phyloP scores from a whole-genome alignment of 2,797 vertebrate species.

The Sphenopsis melanotis region DNA sequence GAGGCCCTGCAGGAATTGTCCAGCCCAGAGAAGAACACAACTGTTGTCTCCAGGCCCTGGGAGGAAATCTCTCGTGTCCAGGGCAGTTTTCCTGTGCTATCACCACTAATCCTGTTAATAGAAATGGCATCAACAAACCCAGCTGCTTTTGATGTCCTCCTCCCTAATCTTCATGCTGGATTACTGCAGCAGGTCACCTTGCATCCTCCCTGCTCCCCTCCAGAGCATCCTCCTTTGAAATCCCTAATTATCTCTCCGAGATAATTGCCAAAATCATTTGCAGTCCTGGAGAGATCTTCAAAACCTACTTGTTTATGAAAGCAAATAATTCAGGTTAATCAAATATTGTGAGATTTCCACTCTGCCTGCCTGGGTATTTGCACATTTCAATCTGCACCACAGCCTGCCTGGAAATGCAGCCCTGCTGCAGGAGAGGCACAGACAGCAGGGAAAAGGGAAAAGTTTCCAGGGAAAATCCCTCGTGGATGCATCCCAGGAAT shows the following conservation, averaged over 20 bases:
- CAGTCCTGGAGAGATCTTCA: conserved; percentile 59
- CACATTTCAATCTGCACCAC: background rate
- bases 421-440: background rate
- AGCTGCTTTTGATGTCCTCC: conserved; percentile 35
- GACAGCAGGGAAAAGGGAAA: background rate
- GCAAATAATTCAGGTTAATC: conserved; percentile 56
- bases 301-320: conserved; percentile 60
- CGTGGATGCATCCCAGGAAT: background rate
- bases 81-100: background rate
- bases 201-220: conserved; percentile 35
- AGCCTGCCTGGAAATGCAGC: background rate
- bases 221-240: conserved; percentile 50
- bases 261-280: conserved; percentile 65
- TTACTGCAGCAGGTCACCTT: conserved; percentile 56
- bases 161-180: conserved; percentile 26
- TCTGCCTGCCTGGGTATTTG: background rate
- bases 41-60: background rate
- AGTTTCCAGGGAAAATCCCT: background rate
- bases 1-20: no score
- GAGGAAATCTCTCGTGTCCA: conserved; percentile 9
- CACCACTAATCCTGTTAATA: conserved; percentile 49
- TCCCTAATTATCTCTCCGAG: conserved; percentile 48
- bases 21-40: background rate
- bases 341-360: conserved; percentile 2
- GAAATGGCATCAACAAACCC: conserved; percentile 31